Conservation (phyloP, 2,797 vertebrate genomes). For the Pangasius mekongensis region DNA sequence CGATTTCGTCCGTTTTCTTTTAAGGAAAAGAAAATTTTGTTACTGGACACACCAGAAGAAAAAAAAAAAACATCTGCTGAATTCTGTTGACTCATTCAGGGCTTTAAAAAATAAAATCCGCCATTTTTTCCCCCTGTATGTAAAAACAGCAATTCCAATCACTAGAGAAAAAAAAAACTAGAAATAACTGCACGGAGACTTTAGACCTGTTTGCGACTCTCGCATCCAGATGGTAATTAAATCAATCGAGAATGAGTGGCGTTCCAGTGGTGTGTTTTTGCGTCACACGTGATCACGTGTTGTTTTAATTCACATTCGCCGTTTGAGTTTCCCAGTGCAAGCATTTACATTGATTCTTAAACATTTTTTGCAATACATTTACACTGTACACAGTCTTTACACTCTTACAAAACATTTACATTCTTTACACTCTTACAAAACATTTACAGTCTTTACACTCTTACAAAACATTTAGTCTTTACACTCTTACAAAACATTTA, state of each 20-base stretch:
- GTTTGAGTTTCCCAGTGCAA: no score
- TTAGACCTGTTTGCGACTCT: no score
- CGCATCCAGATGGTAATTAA: no score
- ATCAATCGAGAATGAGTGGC: no score
- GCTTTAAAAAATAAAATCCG: background rate
- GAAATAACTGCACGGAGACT: background rate
- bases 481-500: background rate
- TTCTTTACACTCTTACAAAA: background rate
- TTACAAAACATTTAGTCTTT: background rate
- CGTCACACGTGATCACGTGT: no score
- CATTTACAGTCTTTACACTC: background rate
- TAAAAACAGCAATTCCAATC: background rate
- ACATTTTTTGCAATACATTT: background rate
- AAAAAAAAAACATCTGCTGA: background rate
- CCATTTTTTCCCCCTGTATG: background rate
- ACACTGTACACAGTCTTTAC: background rate
- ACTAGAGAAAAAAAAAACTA: no score
- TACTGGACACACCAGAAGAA: background rate
- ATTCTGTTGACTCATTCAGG: background rate
- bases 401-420: background rate
- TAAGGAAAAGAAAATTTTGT: background rate
- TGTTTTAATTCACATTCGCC: no score
- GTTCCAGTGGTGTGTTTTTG: no score
- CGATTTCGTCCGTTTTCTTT: background rate
- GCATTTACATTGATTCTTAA: background rate